A percentile compares a stretch with the other conserved stretches of the same genome.
These are phyloP conservation scores for Anguilla pacifica DNA, from an alignment of 2,797 vertebrate species.

Conservation along the genomic window DNA sequence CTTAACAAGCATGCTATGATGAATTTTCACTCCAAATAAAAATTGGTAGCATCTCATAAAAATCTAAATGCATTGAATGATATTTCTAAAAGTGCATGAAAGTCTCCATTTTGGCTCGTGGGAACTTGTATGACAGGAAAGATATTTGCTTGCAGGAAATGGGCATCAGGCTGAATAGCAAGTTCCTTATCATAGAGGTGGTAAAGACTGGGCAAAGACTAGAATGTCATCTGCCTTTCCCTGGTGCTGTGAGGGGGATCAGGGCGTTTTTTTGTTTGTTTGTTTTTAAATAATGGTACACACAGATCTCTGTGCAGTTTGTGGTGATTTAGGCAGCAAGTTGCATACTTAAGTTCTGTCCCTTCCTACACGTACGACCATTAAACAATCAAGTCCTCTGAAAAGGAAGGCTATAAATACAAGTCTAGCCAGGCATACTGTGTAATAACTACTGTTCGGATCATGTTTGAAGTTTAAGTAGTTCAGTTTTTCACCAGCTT, in stretches of 20 bases:
- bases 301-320: not conserved
- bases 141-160: not conserved
- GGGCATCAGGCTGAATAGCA: not conserved
- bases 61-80: not conserved
- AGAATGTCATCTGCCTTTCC: not conserved
- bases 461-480: conserved; percentile 15
- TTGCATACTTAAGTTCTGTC: not conserved
- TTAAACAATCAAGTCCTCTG: conserved; percentile 48
- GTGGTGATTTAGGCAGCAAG: not conserved
- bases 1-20: not conserved
- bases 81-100: not conserved
- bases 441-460: conserved; percentile 40
- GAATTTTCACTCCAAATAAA: not conserved
- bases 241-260: not conserved
- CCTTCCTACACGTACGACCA: conserved; percentile 18
- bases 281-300: not conserved
- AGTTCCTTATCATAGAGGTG: not conserved
- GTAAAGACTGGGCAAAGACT: not conserved
- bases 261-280: not conserved
- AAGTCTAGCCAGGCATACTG: conserved; percentile 31
- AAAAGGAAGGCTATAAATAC: conserved; percentile 33
- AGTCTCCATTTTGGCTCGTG: not conserved
- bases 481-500: conserved; percentile 21
- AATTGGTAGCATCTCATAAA: not conserved
- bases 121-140: not conserved